Conservation (phyloP, 2,888 invertebrate genomes). For the Drosophila engyochracea region DNA sequence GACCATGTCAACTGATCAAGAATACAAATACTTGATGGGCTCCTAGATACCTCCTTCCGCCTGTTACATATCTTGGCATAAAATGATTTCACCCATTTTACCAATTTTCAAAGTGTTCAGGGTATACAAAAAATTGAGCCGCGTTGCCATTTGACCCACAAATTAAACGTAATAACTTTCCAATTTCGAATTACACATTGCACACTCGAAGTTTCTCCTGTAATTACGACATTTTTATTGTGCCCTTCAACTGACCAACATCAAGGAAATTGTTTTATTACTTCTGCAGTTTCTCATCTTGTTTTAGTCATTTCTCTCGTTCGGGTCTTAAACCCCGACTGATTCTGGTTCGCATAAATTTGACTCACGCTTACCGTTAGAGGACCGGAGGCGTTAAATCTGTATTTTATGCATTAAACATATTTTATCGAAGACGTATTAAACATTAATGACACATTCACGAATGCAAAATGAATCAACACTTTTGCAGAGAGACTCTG, state of each 20-base stretch:
- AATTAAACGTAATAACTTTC: conserved; percentile 80
- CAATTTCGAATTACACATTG: conserved; percentile 36
- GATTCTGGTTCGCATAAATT: conserved; percentile 52
- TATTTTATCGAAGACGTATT: conserved; percentile 31
- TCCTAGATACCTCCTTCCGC: neutral
- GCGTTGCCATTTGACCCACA: conserved; percentile 73
- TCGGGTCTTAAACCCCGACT: conserved; percentile 38
- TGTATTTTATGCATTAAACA: conserved; percentile 46
- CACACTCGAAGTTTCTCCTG: conserved; percentile 51
- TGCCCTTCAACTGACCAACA: conserved; percentile 51
- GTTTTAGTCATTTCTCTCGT: conserved; percentile 11
- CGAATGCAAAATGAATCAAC: conserved; percentile 29
- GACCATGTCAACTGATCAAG: neutral
- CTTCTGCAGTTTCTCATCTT: neutral
- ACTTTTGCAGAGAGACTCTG: neutral
- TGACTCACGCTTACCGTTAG: conserved; percentile 70
- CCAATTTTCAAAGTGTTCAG: neutral
- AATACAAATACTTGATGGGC: neutral
- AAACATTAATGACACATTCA: conserved; percentile 52
- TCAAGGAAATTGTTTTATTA: neutral
- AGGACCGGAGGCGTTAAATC: conserved; percentile 53
- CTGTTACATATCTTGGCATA: neutral
- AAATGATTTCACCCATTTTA: neutral
- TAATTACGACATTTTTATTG: conserved; percentile 54
- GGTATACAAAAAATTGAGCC: neutral